Conservation (phyloP, 2,797 vertebrate genomes). For the Thaleichthys pacificus region DNA sequence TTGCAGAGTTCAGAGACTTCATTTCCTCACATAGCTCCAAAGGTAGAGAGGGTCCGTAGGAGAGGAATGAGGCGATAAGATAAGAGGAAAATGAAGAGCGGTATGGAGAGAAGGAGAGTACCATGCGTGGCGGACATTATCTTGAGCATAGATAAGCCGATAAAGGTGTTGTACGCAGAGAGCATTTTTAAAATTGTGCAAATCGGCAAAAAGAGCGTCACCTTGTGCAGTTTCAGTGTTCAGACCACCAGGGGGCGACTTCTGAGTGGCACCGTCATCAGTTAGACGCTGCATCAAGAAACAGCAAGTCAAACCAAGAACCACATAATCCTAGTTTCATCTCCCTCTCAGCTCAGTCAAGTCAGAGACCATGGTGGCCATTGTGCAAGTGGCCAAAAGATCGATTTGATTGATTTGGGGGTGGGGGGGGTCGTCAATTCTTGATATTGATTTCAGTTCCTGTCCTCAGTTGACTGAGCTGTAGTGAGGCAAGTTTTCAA, state of each 20-base stretch:
- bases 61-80: constrained; percentile 6
- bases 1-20: constrained; percentile 45
- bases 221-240: constrained; percentile 76
- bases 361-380: not conserved
- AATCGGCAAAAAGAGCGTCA: constrained; percentile 51
- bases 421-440: too few species aligned
- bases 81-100: constrained; percentile 12
- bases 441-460: not conserved
- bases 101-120: not conserved
- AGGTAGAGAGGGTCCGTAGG: constrained; percentile 8
- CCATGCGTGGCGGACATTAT: too few species aligned
- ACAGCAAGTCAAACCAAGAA: constrained; percentile 49
- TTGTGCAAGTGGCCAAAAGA: not conserved
- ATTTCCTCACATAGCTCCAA: constrained; percentile 35
- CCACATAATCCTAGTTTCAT: constrained; percentile 4
- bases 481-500: not conserved
- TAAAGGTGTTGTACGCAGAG: too few species aligned
- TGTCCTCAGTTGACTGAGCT: not conserved
- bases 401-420: not conserved
- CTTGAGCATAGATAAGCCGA: too few species aligned
- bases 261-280: constrained; percentile 69
- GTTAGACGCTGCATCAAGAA: constrained; percentile 69
- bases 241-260: constrained; percentile 77
- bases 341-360: constrained; percentile 30
- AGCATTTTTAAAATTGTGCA: too few species aligned